These are phyloP conservation scores for Cynopterus brachyotis DNA, from an alignment of 2,113 vertebrate species.

Conservation along the genomic window DNA sequence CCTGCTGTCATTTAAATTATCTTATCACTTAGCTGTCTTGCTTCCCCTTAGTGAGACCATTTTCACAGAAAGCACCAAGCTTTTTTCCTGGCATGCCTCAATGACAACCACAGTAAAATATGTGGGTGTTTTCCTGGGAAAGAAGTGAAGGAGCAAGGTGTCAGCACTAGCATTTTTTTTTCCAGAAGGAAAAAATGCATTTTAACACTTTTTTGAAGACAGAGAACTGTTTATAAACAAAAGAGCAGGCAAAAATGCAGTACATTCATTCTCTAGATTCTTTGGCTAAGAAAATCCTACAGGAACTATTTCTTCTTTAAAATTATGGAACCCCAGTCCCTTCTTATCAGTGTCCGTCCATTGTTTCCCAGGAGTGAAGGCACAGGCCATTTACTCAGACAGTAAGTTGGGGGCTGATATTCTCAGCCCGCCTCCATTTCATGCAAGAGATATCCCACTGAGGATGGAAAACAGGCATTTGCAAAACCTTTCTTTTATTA, in stretches of 20 bases:
- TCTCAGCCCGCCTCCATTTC: neutral
- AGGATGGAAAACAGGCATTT: neutral
- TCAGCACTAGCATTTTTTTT: neutral
- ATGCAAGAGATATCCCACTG: neutral
- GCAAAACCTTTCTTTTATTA: neutral
- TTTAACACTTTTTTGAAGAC: neutral
- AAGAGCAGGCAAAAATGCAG: neutral
- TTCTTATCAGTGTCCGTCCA: neutral
- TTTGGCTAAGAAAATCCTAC: neutral
- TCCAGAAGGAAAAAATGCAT: no score
- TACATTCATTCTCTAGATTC: neutral
- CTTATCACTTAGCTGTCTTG: constrained; percentile 84
- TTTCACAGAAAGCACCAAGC: constrained; percentile 80
- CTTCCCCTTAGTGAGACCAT: constrained; percentile 75
- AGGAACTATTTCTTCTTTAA: neutral
- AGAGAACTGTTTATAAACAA: neutral
- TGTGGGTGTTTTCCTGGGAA: constrained; percentile 66
- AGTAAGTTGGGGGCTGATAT: neutral
- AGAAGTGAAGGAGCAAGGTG: constrained; percentile 41
- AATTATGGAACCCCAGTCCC: neutral
- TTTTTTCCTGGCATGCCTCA: constrained; percentile 77
- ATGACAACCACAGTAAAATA: constrained; percentile 78
- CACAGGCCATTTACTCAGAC: neutral
- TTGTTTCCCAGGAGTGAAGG: neutral
- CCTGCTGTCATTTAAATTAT: constrained; percentile 82